Conservation (phyloP, 1,140 invertebrate genomes). For the Drosophila pseudoananassae region DNA sequence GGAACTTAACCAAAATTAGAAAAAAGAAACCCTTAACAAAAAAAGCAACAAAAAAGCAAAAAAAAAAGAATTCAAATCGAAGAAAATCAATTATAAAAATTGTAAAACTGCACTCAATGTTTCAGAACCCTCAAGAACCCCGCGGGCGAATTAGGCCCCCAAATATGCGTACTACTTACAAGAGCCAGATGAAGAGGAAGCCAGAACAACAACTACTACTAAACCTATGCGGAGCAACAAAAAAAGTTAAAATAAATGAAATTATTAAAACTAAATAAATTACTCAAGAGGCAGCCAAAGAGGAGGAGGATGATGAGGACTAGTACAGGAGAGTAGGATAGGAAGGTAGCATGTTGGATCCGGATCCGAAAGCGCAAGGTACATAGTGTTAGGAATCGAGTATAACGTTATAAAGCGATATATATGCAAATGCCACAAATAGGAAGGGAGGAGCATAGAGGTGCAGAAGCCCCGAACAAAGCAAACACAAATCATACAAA, state of each 20-base stretch:
- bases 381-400: conserved; percentile 67
- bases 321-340: conserved; percentile 9
- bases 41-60: conserved; percentile 29
- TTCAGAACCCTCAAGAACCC: conserved; percentile 55
- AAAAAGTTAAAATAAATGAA: conserved; percentile 20
- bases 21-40: conserved; percentile 23
- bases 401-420: conserved; percentile 49
- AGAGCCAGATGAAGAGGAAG: conserved; percentile 12
- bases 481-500: conserved; percentile 60
- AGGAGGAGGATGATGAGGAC: conserved; percentile 12
- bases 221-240: conserved; percentile 58
- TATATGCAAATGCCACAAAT: conserved; percentile 40
- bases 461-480: conserved; percentile 17
- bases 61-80: conserved; percentile 41
- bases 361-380: conserved; percentile 51
- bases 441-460: conserved; percentile 5
- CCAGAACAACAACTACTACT: conserved; percentile 40
- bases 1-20: conserved; percentile 64
- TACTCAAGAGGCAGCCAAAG: conserved; percentile 66
- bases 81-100: conserved; percentile 60
- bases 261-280: conserved; percentile 40
- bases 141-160: conserved; percentile 39
- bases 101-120: conserved; percentile 80
- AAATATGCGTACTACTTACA: conserved; percentile 49
- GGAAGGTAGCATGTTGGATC: conserved; percentile 6